Conservation (phyloP, 2,888 invertebrate genomes). For the Drosophila anomalata region DNA sequence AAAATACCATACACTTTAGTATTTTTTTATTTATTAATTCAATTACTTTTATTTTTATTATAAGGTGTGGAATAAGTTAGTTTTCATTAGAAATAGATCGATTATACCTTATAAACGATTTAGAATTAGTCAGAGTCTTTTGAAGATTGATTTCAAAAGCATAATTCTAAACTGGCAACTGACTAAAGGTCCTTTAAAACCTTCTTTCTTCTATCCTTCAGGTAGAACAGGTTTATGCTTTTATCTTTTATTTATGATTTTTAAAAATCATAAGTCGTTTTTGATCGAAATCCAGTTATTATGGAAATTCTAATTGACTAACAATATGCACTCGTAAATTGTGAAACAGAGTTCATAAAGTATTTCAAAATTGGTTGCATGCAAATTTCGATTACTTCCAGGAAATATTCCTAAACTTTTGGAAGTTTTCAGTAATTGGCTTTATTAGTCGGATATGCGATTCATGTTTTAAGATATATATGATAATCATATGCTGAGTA, state of each 20-base stretch:
- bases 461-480: too few relatives aligned
- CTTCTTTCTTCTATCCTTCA: not conserved
- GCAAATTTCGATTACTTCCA: conserved; percentile 17
- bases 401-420: conserved; percentile 1
- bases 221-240: not conserved
- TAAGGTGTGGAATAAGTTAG: too few relatives aligned
- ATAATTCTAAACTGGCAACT: too few relatives aligned
- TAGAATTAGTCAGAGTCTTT: too few relatives aligned
- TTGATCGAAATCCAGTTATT: conserved; percentile 8
- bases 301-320: conserved; percentile 27
- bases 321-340: conserved; percentile 24
- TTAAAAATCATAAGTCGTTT: conserved; percentile 12
- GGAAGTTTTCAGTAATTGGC: not conserved
- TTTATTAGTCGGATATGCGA: not conserved
- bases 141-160: too few relatives aligned
- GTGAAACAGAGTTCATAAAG: conserved; percentile 33
- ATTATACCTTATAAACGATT: too few relatives aligned
- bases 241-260: conserved; percentile 16
- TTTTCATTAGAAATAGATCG: too few relatives aligned
- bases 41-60: too few relatives aligned
- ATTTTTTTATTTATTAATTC: not conserved
- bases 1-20: not conserved
- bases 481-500: too few relatives aligned
- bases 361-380: conserved; percentile 1
- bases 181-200: not conserved